Base-by-base conservation (phyloP, 1,140 invertebrate species). In the Drosophila ironensis region DNA sequence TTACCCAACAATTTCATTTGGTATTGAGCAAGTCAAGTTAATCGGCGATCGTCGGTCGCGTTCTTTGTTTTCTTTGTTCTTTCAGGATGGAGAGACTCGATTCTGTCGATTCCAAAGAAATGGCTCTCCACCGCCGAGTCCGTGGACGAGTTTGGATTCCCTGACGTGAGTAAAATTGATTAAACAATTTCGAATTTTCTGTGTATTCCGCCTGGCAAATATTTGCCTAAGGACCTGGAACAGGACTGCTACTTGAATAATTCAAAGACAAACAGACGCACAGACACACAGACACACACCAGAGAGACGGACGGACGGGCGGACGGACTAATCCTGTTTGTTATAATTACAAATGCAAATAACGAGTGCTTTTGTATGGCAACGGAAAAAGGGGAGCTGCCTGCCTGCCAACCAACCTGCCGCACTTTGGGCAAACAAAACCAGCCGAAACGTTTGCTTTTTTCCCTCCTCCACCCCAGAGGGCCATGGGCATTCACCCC, bases 101-200 rank as follows among this genome's bases (percentile, higher is more conserved):
- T 94, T 68, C 87, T 94, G 44, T 92, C 93, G 6, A 90, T 94
- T 74, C 93, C 93, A 40, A 94, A 93, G 88, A 93, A 92, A 88
- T 93, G 92, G 91, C 91, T 94, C 61, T 93, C 93, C 74, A 91
- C 91, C 38, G 91, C 92, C 76, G 91, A 91, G 64, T 92, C 91
- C 42, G 81, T 90, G 33, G 91, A 92, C 89, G 89, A 90, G 70
- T 90, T 80, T 59, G 89, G 89, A 87, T 90, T 90, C 77, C 87
- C 89, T 88, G 77, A 88, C 66, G 89, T 90, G 72, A 90, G 89
- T 90, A 37, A 87, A 86, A 82, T 82, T 72, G 77, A 82, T 84
- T 82, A 63, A 78, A 78, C 46, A 72, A 78, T 56, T 70, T 69
- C 74, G 25, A 38, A 73, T 73, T 72, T 68, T 8, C 38, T 20